Evolutionary conservation across 2,113 vertebrate species (phyloP).

Genomic region (Athene noctua): DNA sequence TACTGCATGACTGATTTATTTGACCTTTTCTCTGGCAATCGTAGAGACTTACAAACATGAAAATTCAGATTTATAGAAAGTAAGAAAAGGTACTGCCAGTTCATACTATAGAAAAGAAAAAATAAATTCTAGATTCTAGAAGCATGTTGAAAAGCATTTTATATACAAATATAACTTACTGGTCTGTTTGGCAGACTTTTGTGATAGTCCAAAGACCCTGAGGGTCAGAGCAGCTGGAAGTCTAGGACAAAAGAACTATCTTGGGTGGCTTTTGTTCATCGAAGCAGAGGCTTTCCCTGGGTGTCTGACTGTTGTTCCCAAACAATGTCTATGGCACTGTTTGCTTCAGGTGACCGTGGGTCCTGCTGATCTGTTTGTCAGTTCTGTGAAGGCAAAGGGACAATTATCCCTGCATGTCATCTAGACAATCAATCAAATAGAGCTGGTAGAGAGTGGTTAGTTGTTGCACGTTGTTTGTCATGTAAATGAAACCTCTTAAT

Average conservation of each 20-base stretch:
- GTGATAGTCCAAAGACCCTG: conserved; percentile 66
- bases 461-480: conserved; percentile 80
- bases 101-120: conserved; percentile 13
- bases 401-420: conserved; percentile 82
- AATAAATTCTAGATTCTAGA: conserved; percentile 69
- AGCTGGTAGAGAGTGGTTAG: conserved; percentile 77
- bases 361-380: conserved; percentile 78
- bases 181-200: conserved; percentile 71
- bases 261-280: conserved; percentile 66
- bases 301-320: conserved; percentile 69
- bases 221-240: conserved; percentile 75
- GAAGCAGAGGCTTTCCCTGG: conserved; percentile 68
- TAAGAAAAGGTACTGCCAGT: neutral
- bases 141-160: conserved; percentile 65
- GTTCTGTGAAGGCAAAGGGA: conserved; percentile 68
- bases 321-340: conserved; percentile 70
- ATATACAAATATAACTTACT: conserved; percentile 60
- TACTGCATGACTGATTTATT: conserved; percentile 52
- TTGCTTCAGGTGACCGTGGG: conserved; percentile 64
- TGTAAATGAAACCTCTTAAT: conserved; percentile 82
- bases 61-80: neutral
- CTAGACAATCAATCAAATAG: conserved; percentile 83
- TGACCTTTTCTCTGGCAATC: conserved; percentile 33
- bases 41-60: neutral
- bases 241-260: conserved; percentile 66